Evolutionary conservation across 2,888 invertebrate genomes (phyloP), one percentile per base, ranked within the genome.

Genomic region (Machimus atricapillus): DNA sequence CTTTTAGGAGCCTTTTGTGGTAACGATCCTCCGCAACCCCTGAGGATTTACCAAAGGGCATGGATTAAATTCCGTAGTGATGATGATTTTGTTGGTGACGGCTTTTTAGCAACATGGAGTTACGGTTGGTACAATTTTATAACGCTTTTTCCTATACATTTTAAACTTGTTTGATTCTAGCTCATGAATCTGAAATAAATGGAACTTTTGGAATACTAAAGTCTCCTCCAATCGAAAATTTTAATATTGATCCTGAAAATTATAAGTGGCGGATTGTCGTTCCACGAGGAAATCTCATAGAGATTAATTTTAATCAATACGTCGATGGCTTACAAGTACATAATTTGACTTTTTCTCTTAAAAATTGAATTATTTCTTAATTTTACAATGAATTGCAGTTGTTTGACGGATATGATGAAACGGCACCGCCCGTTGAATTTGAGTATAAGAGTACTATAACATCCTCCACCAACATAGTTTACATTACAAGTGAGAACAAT

Each of bases 1-100:
- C 89, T 98, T 8, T 89, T 97, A 16, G 95, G 95, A 1, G 93
- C 95, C 16, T 97, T 94, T 91, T 98, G 98, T 92, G 96, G 96
- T 14, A 93, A 92, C 74, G 91, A 93, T 5, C 90, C 94, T 16
- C 91, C 94, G 6, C 95, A 95, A 0, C 95, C 95, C 88, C 91
- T 95, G 0, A 94, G 95, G 0, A 92, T 93, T 0, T 93, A 92
- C 0, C 93, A 94, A 31, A 93, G 92, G 87, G 90, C 97, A 40
- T 98, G 97, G 95, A 93, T 98, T 1, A 96, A 96, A 91, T 98
- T 98, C 91, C 95, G 95, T 88, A 96, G 95, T 90, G 93, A 94
- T 79, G 92, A 93, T 2, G 93, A 94, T 87, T 92, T 92, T 52
- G 92, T 92, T 82, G 94, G 93, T 7, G 94, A 93, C 3, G 98